phyloP scores from a whole-genome alignment of 2,113 vertebrate genomes.

The Thalassarche chlororhynchos region DNA sequence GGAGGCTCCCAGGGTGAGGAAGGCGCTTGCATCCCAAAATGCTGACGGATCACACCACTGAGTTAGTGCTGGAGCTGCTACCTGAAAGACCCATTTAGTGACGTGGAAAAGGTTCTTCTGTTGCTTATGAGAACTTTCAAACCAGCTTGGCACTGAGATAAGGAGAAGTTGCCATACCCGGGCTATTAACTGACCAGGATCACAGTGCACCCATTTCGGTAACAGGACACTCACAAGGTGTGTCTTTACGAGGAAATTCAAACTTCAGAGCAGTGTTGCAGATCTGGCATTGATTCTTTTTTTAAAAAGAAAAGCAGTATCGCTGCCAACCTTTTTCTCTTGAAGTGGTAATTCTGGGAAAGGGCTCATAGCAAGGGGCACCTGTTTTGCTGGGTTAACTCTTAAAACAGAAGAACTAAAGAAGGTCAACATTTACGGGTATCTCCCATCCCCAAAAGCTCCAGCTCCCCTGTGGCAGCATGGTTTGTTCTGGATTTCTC shows the following conservation, averaged over 20 bases:
- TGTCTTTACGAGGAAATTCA: background rate
- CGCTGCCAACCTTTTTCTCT: background rate
- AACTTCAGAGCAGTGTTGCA: background rate
- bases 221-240: background rate
- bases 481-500: background rate
- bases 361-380: background rate
- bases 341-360: background rate
- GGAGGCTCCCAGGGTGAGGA: background rate
- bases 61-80: background rate
- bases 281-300: background rate
- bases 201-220: accelerated
- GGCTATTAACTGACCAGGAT: background rate
- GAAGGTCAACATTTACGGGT: background rate
- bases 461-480: background rate
- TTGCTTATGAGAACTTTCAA: background rate
- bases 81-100: background rate
- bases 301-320: background rate
- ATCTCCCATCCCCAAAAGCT: background rate
- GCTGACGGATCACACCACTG: background rate
- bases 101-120: background rate
- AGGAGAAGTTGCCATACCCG: background rate
- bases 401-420: background rate
- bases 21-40: background rate
- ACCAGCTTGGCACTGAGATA: background rate
- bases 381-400: background rate